Evolutionary conservation across 2,888 invertebrate genomes (phyloP).

Genomic region (Parelbella ahira): DNA sequence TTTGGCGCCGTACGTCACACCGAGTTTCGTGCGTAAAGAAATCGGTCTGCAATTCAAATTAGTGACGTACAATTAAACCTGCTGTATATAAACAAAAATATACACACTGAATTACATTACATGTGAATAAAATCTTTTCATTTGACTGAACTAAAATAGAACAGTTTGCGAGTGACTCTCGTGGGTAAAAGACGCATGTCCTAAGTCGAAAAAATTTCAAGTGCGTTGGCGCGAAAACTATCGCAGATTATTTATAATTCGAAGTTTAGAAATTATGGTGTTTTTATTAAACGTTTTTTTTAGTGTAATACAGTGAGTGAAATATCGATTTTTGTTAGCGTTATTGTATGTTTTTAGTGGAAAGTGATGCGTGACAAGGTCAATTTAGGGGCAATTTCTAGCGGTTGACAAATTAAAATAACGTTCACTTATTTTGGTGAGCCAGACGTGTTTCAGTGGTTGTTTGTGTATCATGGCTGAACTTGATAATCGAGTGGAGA

Average conservation of each 20-base stretch:
- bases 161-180: constrained; percentile 57
- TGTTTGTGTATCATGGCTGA: constrained; percentile 41
- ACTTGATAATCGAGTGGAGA: constrained; percentile 35
- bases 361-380: constrained; percentile 44
- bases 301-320: no score
- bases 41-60: constrained; percentile 22
- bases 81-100: constrained; percentile 36
- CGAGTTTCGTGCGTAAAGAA: no score
- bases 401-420: constrained; percentile 33
- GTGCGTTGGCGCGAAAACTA: constrained; percentile 46
- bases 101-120: constrained; percentile 42
- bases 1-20: no score
- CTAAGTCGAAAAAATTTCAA: constrained; percentile 39
- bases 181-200: constrained; percentile 49
- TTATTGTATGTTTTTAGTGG: constrained; percentile 33
- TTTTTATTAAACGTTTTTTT: no score
- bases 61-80: constrained; percentile 28
- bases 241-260: constrained; percentile 27
- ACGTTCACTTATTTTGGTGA: constrained; percentile 31
- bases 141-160: constrained; percentile 63
- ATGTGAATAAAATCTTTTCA: constrained; percentile 49
- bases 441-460: constrained; percentile 24
- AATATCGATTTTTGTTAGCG: no score
- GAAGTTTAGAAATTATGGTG: background rate
- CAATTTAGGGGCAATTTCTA: constrained; percentile 42